Conservation (phyloP, 2,797 vertebrate species). For the Clarias fuscus region DNA sequence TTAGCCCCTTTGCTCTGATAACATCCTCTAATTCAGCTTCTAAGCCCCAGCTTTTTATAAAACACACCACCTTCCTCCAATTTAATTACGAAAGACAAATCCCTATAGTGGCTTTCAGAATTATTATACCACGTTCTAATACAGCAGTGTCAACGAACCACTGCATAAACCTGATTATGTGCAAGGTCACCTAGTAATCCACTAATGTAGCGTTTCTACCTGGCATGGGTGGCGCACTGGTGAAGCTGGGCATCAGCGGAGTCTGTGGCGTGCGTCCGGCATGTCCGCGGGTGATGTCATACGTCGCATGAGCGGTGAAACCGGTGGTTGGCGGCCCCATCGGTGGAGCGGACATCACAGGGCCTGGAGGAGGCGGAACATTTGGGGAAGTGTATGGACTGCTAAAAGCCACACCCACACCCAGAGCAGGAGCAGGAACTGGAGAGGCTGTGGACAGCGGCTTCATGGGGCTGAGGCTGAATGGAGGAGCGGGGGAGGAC, state of each 20-base stretch:
- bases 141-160: neutral
- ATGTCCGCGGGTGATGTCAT: conserved; percentile 93
- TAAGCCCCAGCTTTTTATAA: neutral
- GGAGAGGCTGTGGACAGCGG: conserved; percentile 42
- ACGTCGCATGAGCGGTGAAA: conserved; percentile 78
- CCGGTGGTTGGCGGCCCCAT: conserved; percentile 77
- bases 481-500: conserved; percentile 61
- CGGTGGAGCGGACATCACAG: conserved; percentile 69
- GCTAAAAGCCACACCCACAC: conserved; percentile 25
- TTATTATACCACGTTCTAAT: neutral
- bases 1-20: neutral
- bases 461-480: conserved; percentile 48
- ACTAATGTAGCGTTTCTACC: conserved; percentile 67
- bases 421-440: conserved; percentile 24
- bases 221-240: conserved; percentile 73
- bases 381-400: conserved; percentile 51
- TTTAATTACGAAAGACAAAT: neutral
- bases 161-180: neutral
- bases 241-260: conserved; percentile 89
- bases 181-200: neutral
- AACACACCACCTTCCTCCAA: neutral
- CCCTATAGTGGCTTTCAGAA: neutral
- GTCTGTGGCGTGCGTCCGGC: conserved; percentile 93
- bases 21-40: neutral
- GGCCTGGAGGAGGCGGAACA: conserved; percentile 49